A percentile compares a stretch with the other conserved stretches of the same genome.
These are phyloP conservation scores for Palythoa grandiflora DNA, from an alignment of 92 coral and sea anemone species.

Conservation along the genomic window DNA sequence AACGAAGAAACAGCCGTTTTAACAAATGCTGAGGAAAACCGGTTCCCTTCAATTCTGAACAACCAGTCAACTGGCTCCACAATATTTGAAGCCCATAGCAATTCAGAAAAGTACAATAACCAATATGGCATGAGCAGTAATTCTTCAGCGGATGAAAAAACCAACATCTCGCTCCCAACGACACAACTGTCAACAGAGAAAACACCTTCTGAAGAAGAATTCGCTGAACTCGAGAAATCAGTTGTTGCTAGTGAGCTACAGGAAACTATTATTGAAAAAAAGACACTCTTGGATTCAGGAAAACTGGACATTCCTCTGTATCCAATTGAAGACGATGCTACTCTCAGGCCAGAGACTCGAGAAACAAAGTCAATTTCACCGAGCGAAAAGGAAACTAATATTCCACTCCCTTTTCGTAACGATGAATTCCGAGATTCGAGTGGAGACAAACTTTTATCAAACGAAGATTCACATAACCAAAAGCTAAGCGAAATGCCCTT, in stretches of 20 bases:
- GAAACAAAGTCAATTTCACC: neutral
- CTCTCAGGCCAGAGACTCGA: neutral
- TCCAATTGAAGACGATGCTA: neutral
- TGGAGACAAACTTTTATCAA: neutral
- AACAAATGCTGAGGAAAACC: slow-evolving; percentile 3
- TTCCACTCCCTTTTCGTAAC: neutral
- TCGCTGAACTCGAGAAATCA: neutral
- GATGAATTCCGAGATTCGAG: neutral
- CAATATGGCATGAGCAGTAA: neutral
- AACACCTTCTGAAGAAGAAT: neutral
- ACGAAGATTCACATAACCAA: neutral
- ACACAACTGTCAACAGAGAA: neutral
- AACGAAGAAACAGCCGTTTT: neutral
- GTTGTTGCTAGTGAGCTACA: neutral
- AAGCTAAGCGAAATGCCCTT: neutral
- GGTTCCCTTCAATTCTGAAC: neutral
- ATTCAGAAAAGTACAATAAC: neutral
- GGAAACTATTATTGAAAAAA: neutral
- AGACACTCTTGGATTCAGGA: neutral
- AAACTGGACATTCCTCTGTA: neutral
- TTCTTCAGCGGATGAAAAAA: slow-evolving; percentile 23
- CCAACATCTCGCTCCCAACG: slow-evolving; percentile 17
- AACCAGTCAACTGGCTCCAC: neutral
- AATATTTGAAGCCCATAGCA: neutral
- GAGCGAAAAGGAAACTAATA: neutral